Evolutionary conservation across 2,113 vertebrate genomes (phyloP).

Genomic region (Clarias batrachus): DNA sequence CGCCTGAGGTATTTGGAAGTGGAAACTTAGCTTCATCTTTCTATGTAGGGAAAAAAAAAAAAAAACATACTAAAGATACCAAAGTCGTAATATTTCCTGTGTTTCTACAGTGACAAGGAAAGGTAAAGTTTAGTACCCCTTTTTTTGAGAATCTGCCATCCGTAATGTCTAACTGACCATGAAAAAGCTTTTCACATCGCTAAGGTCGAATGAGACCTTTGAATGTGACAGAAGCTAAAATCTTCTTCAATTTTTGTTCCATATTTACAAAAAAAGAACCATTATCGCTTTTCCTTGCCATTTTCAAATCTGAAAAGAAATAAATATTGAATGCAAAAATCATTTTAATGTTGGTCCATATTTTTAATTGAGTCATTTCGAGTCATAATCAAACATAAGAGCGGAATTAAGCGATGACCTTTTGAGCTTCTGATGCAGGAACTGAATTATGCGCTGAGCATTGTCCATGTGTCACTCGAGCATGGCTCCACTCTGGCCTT

Average conservation of each 20-base stretch:
- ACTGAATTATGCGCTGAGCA: not conserved
- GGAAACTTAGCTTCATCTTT: not conserved
- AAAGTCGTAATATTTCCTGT: not conserved
- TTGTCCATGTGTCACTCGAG: conserved; percentile 19
- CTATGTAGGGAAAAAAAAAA: not conserved
- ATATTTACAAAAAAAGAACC: not conserved
- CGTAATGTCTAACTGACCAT: not conserved
- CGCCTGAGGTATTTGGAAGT: not conserved
- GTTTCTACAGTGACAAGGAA: not conserved
- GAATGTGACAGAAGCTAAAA: not conserved
- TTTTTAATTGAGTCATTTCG: not conserved
- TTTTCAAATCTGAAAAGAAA: not conserved
- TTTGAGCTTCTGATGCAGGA: not conserved
- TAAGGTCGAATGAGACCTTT: not conserved
- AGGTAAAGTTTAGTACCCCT: not conserved
- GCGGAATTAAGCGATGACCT: not conserved
- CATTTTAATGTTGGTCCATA: not conserved
- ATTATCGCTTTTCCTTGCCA: not conserved
- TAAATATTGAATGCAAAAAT: not conserved
- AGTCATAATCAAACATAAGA: not conserved
- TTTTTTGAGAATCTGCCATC: not conserved
- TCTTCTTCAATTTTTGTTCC: not conserved
- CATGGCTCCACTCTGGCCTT: conserved; percentile 4
- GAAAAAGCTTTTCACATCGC: not conserved
- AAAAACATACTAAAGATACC: no score